phyloP scores from a whole-genome alignment of 2,888 invertebrate species.

The Embidobia sp. region DNA sequence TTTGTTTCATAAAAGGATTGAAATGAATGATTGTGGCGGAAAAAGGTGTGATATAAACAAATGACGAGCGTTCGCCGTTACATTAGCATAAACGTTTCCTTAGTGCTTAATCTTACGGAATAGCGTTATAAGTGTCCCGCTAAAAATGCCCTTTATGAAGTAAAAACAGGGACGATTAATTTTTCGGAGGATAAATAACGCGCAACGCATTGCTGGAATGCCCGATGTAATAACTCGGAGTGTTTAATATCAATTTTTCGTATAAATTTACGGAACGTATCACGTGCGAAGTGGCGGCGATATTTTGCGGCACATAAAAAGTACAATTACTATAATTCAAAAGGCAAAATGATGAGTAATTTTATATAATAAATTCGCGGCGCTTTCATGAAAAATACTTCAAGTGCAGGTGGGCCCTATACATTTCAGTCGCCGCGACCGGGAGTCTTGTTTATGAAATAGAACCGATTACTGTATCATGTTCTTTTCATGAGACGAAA shows the following conservation, averaged over 20 bases:
- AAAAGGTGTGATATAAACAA: neutral
- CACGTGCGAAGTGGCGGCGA: slow-evolving; percentile 38
- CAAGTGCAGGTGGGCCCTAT: slow-evolving; percentile 42
- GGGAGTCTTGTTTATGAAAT: slow-evolving; percentile 62
- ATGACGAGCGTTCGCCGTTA: neutral
- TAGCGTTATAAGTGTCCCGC: slow-evolving; percentile 15
- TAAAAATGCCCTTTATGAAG: slow-evolving; percentile 43
- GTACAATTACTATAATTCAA: slow-evolving; percentile 58
- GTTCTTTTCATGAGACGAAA: slow-evolving; percentile 60
- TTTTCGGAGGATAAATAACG: slow-evolving; percentile 39
- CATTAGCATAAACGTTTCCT: slow-evolving; percentile 14
- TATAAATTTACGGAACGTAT: slow-evolving; percentile 44
- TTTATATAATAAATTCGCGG: slow-evolving; percentile 44
- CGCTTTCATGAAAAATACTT: slow-evolving; percentile 49
- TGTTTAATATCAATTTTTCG: slow-evolving; percentile 60
- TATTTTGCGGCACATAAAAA: slow-evolving; percentile 47
- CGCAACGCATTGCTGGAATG: slow-evolving; percentile 37
- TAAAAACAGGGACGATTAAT: slow-evolving; percentile 42
- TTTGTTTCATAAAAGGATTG: too few relatives aligned
- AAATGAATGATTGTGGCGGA: neutral
- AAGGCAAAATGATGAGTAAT: slow-evolving; percentile 55
- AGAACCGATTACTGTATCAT: slow-evolving; percentile 65
- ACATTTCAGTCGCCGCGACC: slow-evolving; percentile 37
- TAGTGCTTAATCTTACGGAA: slow-evolving; percentile 10
- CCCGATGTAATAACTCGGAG: slow-evolving; percentile 42